Conservation (phyloP, 1,140 invertebrate species). For the Homarus americanus region DNA sequence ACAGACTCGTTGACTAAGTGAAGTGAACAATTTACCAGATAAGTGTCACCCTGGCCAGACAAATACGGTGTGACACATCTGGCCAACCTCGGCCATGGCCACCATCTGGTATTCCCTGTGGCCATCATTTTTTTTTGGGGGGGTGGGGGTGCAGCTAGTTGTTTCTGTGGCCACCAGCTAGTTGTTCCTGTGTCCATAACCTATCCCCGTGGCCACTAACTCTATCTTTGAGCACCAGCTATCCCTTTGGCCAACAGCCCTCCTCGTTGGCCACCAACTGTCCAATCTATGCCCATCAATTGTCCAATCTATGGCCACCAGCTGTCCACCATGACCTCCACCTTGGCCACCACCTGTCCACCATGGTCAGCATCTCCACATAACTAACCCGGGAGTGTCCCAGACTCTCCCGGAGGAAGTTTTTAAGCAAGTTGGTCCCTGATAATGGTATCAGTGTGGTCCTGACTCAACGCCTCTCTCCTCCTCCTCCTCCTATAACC, state of each 20-base stretch:
- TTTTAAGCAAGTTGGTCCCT: background rate
- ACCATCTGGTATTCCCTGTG: background rate
- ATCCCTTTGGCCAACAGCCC: too few relatives aligned
- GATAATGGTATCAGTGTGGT: background rate
- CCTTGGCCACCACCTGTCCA: background rate
- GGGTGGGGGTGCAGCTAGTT: too few relatives aligned
- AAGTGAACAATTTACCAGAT: constrained; percentile 10
- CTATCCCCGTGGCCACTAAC: background rate
- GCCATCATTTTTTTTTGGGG: background rate
- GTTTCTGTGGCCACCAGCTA: background rate
- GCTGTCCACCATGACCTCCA: background rate
- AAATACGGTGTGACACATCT: background rate
- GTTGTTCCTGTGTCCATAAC: background rate
- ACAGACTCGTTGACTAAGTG: background rate
- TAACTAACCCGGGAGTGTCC: background rate
- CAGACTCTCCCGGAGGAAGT: background rate
- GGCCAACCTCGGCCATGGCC: background rate
- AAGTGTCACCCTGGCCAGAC: background rate
- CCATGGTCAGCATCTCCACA: background rate
- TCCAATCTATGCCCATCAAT: background rate
- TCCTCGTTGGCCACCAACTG: background rate
- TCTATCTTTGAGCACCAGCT: too few relatives aligned
- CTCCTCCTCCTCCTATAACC: too few relatives aligned
- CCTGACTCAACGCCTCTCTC: background rate
- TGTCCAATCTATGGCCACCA: background rate